A percentile compares a stretch with the other conserved stretches of the same genome.
These are phyloP conservation scores for Empidonax alnorum DNA, from an alignment of 2,113 vertebrate species.

Conservation along the genomic window DNA sequence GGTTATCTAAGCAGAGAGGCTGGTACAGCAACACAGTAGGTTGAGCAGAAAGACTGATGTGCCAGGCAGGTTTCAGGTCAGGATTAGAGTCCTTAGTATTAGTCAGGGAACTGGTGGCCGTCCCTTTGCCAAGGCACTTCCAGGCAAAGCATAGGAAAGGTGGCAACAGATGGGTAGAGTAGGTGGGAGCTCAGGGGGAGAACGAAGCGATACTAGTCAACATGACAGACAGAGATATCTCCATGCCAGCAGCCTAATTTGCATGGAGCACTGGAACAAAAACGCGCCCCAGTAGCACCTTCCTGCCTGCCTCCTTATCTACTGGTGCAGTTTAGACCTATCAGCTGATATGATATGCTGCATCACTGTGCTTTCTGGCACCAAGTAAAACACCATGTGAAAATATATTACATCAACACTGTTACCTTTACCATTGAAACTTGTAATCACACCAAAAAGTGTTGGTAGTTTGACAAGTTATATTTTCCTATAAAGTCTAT, in stretches of 20 bases:
- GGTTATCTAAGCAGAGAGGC: neutral
- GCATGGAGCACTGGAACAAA: neutral
- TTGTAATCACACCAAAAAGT: slow-evolving; percentile 66
- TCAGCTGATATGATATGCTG: neutral
- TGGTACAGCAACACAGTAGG: neutral
- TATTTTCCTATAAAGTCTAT: slow-evolving; percentile 53
- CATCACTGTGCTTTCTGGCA: slow-evolving; percentile 12
- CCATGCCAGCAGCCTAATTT: slow-evolving; percentile 19
- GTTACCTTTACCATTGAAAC: slow-evolving; percentile 46
- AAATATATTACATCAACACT: slow-evolving; percentile 47
- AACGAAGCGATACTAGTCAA: neutral
- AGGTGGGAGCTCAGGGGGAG: slow-evolving; percentile 4
- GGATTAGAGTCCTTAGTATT: neutral
- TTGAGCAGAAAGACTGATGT: neutral
- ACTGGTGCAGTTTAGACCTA: neutral
- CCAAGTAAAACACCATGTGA: neutral
- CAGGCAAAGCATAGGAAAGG: neutral
- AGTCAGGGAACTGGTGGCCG: neutral
- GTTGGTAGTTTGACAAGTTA: slow-evolving; percentile 68
- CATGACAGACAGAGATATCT: slow-evolving; percentile 5
- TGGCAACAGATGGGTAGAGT: slow-evolving; percentile 24
- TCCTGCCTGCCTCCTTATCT: neutral
- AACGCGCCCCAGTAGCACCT: neutral
- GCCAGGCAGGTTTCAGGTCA: neutral
- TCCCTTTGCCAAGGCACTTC: neutral